Evolutionary conservation across 2,113 vertebrate species (phyloP).

Genomic region (Suncus etruscus): DNA sequence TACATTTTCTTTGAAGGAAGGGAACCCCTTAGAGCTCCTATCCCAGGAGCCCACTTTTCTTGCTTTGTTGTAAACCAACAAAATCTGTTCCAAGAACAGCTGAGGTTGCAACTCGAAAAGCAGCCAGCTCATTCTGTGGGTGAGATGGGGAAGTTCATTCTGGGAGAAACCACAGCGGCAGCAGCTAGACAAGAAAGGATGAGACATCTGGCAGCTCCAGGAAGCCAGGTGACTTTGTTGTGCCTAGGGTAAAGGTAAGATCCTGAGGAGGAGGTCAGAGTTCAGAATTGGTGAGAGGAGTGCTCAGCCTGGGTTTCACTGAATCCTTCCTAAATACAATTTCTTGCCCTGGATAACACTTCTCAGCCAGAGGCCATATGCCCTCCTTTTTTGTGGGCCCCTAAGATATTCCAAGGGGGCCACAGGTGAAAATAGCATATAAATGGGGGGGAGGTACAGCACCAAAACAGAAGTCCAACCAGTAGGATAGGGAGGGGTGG

Average conservation of each 20-base stretch:
- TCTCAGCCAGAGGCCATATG: too few relatives aligned
- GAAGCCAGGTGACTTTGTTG: background rate
- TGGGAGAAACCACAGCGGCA: background rate
- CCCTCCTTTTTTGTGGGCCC: too few relatives aligned
- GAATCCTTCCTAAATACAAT: background rate
- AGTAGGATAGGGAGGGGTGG: too few relatives aligned
- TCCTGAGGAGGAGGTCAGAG: background rate
- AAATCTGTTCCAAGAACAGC: slow-evolving; percentile 48
- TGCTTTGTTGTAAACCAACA: slow-evolving; percentile 62
- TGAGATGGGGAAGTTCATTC: background rate
- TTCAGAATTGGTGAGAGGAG: background rate
- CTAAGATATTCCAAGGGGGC: too few relatives aligned
- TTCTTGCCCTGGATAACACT: background rate
- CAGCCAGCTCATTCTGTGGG: background rate
- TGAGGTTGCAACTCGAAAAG: slow-evolving; percentile 51
- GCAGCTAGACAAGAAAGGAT: background rate
- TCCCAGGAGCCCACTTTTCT: slow-evolving; percentile 68
- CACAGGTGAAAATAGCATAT: too few relatives aligned
- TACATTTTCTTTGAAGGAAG: slow-evolving; percentile 61
- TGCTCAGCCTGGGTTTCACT: background rate
- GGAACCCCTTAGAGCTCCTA: slow-evolving; percentile 37
- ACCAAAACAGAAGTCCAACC: too few relatives aligned
- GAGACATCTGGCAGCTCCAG: background rate
- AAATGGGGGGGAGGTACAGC: too few relatives aligned
- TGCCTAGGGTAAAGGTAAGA: background rate